Percentiles rank a stretch among this genome's conserved stretches.
phyloP scores from a whole-genome alignment of 2,797 vertebrate species.

The Buphagus erythrorhynchus region DNA sequence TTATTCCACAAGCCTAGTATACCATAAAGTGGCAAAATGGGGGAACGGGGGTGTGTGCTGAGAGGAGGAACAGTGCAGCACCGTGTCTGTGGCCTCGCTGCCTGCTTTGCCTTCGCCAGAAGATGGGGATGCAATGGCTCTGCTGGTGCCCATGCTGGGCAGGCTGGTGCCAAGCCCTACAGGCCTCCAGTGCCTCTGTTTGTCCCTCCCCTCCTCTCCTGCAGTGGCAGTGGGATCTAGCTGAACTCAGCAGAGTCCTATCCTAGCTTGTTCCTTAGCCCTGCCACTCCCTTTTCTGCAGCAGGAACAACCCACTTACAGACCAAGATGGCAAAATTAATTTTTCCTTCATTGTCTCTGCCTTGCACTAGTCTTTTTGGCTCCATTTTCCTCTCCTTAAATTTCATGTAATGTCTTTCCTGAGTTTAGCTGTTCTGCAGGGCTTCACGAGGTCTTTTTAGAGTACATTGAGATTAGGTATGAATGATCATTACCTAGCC shows the following conservation, averaged over 20 bases:
- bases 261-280: not conserved
- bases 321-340: not conserved
- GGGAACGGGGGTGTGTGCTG: accelerated
- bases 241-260: not conserved
- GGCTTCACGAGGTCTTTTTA: not conserved
- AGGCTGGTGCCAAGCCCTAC: accelerated
- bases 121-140: accelerated
- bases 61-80: not conserved
- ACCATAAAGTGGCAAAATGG: not conserved
- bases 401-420: not conserved
- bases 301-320: not conserved
- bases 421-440: not conserved
- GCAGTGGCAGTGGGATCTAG: not conserved
- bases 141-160: not conserved
- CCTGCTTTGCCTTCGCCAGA: not conserved
- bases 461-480: not conserved
- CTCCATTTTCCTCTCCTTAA: not conserved
- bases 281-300: not conserved
- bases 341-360: not conserved
- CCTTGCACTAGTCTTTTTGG: not conserved
- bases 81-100: accelerated
- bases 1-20: not conserved
- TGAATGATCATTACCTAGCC: not conserved
- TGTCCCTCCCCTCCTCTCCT: not conserved
- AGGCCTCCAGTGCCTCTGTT: not conserved